phyloP scores from a whole-genome alignment of 2,888 invertebrate species.

The Heteromyza rotundicornis region DNA sequence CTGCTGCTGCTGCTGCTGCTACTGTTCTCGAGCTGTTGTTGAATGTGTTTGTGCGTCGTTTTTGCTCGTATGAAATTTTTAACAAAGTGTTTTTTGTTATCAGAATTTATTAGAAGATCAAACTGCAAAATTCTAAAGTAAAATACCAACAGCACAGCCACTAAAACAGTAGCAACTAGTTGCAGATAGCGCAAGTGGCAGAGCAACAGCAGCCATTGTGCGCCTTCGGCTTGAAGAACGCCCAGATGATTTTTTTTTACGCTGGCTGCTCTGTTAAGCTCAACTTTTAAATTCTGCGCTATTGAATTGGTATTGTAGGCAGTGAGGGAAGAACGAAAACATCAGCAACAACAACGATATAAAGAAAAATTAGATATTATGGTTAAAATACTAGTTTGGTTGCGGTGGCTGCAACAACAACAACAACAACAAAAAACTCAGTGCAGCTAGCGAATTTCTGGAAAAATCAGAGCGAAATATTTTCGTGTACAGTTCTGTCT shows the following conservation, averaged over 20 bases:
- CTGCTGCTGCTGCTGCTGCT: conserved; percentile 6
- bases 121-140: not conserved
- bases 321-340: no score
- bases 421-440: no score
- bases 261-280: no score
- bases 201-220: not conserved
- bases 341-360: no score
- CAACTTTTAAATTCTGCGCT: no score
- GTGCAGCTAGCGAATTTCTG: no score
- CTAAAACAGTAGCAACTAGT: not conserved
- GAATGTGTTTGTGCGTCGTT: not conserved
- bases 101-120: conserved; percentile 5
- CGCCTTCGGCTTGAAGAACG: not conserved
- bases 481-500: no score
- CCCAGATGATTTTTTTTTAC: not conserved
- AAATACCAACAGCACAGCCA: not conserved
- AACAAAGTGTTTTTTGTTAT: not conserved
- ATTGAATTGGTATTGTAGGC: no score
- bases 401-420: no score
- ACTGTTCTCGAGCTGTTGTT: not conserved
- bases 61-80: not conserved
- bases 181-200: not conserved
- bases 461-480: no score
- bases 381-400: no score
- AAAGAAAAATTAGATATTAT: no score